Evolutionary conservation across 2,888 invertebrate species (phyloP), one percentile per base, ranked within the genome.

Genomic region (Busseola fusca): DNA sequence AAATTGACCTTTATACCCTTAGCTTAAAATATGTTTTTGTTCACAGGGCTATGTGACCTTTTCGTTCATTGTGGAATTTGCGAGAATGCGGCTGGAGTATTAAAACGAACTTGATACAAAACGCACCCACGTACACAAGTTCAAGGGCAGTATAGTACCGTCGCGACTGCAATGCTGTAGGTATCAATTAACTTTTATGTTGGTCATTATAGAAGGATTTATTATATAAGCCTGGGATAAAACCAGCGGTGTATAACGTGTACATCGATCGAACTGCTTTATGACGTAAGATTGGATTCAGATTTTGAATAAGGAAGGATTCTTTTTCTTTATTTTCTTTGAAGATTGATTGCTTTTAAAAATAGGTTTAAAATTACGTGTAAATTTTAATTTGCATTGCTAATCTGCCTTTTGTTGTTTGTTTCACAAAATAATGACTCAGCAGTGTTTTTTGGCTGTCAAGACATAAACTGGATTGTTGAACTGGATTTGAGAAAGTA

Each of bases 41-140:
- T 59, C 12, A n/a, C 1, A 1, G 52, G 10, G 5, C 0, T 9
- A 0, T 7, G 34, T 34, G 16, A 59, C 52, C 34, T 71, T 83
- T 66, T 64, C 12, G 21, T 64, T 50, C n/a, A 12, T 1, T 18
- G 27, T 9, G 6, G 40, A 64, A 65, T 72, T 79, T 48, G 72
- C 69, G 60, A 67, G 76, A 74, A 80, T 80, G 80, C 71, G 76
- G 56, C 67, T 72, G 71, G 64, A 77, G 80, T 84, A 87, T 85
- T 85, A 81, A 58, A 69, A 69, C 16, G 67, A 86, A 85, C 84
- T 84, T 84, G 83, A 87, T 87, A 86, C 84, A 83, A 72, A 77
- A 79, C 78, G 80, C 74, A 80, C 81, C 78, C 80, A 82, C 76
- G 84, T 82, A 82, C 76, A 87, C 74, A 88, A 89, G 90, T 89